Evolutionary conservation across 2,113 vertebrate genomes (phyloP), one percentile per base, ranked within the genome.

Genomic region (Caracal caracal): DNA sequence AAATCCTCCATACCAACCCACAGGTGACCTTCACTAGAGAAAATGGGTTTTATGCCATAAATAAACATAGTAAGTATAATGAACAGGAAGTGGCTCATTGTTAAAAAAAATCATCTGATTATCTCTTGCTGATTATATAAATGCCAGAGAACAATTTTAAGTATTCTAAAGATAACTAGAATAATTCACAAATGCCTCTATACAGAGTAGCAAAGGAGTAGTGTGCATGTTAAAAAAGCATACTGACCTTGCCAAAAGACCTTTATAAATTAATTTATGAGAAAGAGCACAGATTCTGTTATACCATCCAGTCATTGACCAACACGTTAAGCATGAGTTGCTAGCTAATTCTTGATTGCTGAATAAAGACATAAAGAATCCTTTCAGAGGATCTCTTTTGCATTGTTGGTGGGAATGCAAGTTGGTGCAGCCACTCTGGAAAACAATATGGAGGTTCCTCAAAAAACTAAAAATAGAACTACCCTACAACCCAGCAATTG

Each of bases 151-250:
- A 71, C 87, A 97, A 87, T 97, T 97, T 98, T 93, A 97, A 98
- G 92, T 97, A 97, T 97, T 98, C 95, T 96, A 97, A 98, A 97
- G 98, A 98, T 97, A 97, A 98, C 95, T 84, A 84, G 92, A 94
- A 95, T 96, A 95, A 97, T 94, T 94, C 94, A 96, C 35, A 97
- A 97, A 96, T 90, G 86, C 86, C 90, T 98, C 88, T 79, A 95
- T 80, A 78, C 83, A 66, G 82, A 94, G 61, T 37, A 83, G 59
- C 89, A 80, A 94, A 95, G 35, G 76, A 92, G 65, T 43, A 83
- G n/a, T 12, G 47, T 75, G 40, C 24, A 59, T 3, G 4, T 70
- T 63, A 63, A 30, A 63, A 88, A 92, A 73, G 30, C 47, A 87
- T 15, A 3, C 1, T 93, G 96, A 96, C 96, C 75, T 96, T 89